Percentiles rank a stretch among this genome's conserved stretches.
Evolutionary conservation across 2,797 vertebrate species (phyloP).

Genomic region (Coranthus polyacanthus): DNA sequence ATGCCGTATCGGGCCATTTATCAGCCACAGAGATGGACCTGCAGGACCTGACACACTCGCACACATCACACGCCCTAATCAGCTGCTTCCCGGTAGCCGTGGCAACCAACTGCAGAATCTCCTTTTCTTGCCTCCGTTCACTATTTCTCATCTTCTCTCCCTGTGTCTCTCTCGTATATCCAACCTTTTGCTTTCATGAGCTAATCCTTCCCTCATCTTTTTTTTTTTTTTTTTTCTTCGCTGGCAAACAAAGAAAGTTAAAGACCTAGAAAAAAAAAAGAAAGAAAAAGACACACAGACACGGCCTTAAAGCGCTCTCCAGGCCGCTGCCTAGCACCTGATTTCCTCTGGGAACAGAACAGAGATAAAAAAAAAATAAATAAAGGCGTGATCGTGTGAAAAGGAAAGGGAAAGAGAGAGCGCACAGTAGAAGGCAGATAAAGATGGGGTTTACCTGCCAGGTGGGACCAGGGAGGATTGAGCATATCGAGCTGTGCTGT

Average conservation of each 20-base stretch:
- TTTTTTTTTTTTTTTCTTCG: slow-evolving; percentile 7
- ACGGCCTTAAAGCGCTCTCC: slow-evolving; percentile 35
- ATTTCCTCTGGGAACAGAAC: slow-evolving; percentile 57
- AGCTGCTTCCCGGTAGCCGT: slow-evolving; percentile 60
- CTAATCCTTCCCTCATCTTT: slow-evolving; percentile 58
- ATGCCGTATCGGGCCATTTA: slow-evolving; percentile 60
- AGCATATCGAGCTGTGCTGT: slow-evolving; percentile 29
- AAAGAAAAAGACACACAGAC: neutral
- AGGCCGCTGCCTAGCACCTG: slow-evolving; percentile 63
- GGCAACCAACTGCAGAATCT: slow-evolving; percentile 56
- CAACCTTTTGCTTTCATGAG: slow-evolving; percentile 65
- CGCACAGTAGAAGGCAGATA: slow-evolving; percentile 36
- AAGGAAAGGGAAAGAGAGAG: slow-evolving; percentile 29
- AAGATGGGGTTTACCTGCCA: slow-evolving; percentile 71
- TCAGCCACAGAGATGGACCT: slow-evolving; percentile 62
- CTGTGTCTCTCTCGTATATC: slow-evolving; percentile 19
- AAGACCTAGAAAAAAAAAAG: slow-evolving; percentile 8
- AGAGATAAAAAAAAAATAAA: slow-evolving; percentile 63
- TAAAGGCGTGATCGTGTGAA: slow-evolving; percentile 71
- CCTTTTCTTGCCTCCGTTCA: slow-evolving; percentile 27
- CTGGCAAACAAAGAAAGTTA: slow-evolving; percentile 53
- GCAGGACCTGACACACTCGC: slow-evolving; percentile 48
- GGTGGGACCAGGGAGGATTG: slow-evolving; percentile 57
- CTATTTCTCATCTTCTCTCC: slow-evolving; percentile 27
- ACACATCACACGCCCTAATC: slow-evolving; percentile 67